Evolutionary conservation across 2,797 vertebrate species (phyloP).

Genomic region (Phrynocephalus forsythii): DNA sequence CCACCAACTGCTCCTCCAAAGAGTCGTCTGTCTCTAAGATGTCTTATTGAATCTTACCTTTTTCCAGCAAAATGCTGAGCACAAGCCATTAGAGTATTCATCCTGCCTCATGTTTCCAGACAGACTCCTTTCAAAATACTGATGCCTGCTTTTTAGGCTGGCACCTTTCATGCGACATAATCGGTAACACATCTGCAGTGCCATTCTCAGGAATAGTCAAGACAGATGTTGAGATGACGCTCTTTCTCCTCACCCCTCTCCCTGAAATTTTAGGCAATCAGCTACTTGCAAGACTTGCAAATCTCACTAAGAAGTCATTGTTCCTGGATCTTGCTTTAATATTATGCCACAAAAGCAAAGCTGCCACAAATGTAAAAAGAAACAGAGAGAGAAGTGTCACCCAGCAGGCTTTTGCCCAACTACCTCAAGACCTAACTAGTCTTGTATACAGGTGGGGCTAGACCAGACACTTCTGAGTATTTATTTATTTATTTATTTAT

Average conservation of each 20-base stretch:
- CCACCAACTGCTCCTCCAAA: conserved; percentile 37
- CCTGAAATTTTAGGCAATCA: conserved; percentile 56
- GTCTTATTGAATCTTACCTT: conserved; percentile 65
- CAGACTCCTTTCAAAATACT: conserved; percentile 49
- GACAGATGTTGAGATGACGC: conserved; percentile 65
- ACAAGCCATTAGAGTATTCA: conserved; percentile 49
- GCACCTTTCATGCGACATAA: conserved; percentile 63
- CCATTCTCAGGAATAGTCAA: conserved; percentile 54
- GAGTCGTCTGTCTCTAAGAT: conserved; percentile 63
- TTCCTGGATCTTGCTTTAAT: conserved; percentile 57
- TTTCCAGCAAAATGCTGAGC: conserved; percentile 64
- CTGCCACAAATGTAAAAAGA: conserved; percentile 2
- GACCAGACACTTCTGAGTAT: neutral
- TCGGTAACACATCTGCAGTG: conserved; percentile 63
- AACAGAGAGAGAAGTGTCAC: neutral
- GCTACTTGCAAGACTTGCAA: conserved; percentile 55
- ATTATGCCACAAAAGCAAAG: neutral
- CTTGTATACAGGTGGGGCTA: neutral
- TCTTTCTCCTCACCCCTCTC: conserved; percentile 20
- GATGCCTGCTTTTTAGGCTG: conserved; percentile 59
- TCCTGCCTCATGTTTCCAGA: conserved; percentile 56
- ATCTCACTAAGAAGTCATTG: conserved; percentile 65
- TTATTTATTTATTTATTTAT: too few relatives aligned
- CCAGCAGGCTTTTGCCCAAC: neutral
- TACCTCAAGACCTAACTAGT: neutral